Base-by-base conservation (phyloP, 2,113 vertebrate species). In the Petrocephalus zakoni region DNA sequence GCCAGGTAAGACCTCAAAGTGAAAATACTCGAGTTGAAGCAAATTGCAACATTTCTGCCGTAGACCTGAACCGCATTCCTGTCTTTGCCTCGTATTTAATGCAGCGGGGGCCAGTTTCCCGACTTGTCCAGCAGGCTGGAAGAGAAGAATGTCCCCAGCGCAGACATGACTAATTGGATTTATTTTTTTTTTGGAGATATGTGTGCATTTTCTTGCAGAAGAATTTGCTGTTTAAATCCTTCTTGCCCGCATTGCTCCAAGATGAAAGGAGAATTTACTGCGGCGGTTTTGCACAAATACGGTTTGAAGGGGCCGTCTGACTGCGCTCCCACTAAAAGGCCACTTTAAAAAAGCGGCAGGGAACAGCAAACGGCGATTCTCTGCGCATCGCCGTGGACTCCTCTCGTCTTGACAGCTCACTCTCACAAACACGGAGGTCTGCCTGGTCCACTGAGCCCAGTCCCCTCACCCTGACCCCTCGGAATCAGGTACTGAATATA, bases 401-500 rank as follows among this genome's bases (percentile, higher is more conserved):
- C 89, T 92, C 90, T 64, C 19, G 82, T 91, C 90, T 90, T 91
- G 90, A 93, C 91, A 93, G 90, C 90, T 92, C 89, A 92, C 90
- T 93, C 89, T 90, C 90, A 89, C 90, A 93, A 93, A 93, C 86
- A 81, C 92, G 92, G 87, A 90, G 15, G 87, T 87, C 90, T 91
- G 89, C 90, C 91, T 89, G 64, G 90, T 90, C 88, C 90, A 89
- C 87, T 91, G 87, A 82, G 89, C 86, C 34, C 85, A 55, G 22
- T 90, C 88, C 90, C 85, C 87, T 55, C 49, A 37, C 19, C 82
- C 85, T 85, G 25, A 87, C 68, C 61, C 72, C 87, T 88, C 29
- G 75, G 91, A 91, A 92, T 92, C 92, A 92, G 90, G 87, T 90
- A 90, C 87, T 92, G 89, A 91, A 89, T 93, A 93, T 91, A 91